Percentiles rank a stretch among this genome's conserved stretches.
Conservation (phyloP, 2,888 invertebrate genomes). For the Chouioia cunea region DNA sequence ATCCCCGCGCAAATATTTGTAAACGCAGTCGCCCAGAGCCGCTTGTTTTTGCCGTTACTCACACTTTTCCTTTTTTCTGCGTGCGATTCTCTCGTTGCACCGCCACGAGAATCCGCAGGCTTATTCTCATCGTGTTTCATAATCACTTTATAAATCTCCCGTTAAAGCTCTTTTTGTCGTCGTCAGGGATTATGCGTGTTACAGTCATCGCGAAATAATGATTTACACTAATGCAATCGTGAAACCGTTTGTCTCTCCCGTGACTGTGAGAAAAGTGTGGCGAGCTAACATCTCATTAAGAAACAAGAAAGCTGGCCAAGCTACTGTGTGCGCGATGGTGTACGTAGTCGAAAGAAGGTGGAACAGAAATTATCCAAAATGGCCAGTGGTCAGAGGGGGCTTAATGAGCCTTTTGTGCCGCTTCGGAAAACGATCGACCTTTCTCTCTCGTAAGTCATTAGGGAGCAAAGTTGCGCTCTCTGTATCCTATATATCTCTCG, state of each 20-base stretch:
- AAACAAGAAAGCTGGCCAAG: conserved; percentile 23
- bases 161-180: conserved; percentile 35
- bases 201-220: conserved; percentile 28
- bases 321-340: conserved; percentile 7
- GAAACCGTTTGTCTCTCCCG: no score
- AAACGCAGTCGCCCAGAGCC: conserved; percentile 19
- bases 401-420: conserved; percentile 42
- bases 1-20: conserved; percentile 39
- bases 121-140: conserved; percentile 26
- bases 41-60: conserved; percentile 37
- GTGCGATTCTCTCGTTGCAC: background rate
- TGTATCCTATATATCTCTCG: conserved; percentile 52
- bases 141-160: conserved; percentile 39
- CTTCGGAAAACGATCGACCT: conserved; percentile 34
- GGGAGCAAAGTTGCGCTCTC: conserved; percentile 46
- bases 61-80: conserved; percentile 14
- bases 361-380: conserved; percentile 32
- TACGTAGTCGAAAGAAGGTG: background rate
- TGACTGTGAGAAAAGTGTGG: no score
- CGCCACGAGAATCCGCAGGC: conserved; percentile 27
- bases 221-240: no score
- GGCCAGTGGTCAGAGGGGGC: conserved; percentile 27
- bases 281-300: no score
- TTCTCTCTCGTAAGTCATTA: conserved; percentile 48
- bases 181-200: conserved; percentile 14